Percentiles rank a stretch among this genome's conserved stretches.
These are phyloP conservation scores for Danio albolineatus DNA, from an alignment of 2,797 vertebrate genomes.

Conservation along the genomic window DNA sequence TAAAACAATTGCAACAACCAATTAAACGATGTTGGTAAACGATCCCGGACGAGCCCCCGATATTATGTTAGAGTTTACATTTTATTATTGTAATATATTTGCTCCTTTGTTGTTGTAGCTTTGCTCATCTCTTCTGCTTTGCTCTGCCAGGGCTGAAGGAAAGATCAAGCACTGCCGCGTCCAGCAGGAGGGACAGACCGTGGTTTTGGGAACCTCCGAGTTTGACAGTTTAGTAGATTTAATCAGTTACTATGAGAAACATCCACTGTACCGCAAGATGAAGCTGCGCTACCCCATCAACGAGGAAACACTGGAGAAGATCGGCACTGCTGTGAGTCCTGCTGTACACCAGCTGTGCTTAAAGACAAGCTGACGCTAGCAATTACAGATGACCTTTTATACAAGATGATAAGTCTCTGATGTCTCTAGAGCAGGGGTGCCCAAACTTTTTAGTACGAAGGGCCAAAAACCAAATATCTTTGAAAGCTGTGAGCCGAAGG, in stretches of 20 bases:
- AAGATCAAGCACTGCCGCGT: constrained; percentile 99
- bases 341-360: not conserved
- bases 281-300: constrained; percentile 98
- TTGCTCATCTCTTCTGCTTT: not conserved
- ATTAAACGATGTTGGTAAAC: no score
- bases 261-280: constrained; percentile 98
- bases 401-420: no score
- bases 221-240: constrained; percentile 98
- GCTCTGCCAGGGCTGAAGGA: constrained; percentile 87
- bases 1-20: no score
- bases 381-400: no score
- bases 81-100: no score
- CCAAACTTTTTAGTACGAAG: no score
- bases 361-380: no score
- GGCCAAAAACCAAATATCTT: no score
- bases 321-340: constrained; percentile 92
- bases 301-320: constrained; percentile 98
- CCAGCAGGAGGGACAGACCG: constrained; percentile 93
- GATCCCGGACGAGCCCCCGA: no score
- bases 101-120: not conserved
- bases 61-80: no score
- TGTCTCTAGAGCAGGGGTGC: no score
- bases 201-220: constrained; percentile 94
- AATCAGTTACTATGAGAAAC: constrained; percentile 97
- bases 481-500: no score